phyloP scores from a whole-genome alignment of 2,797 vertebrate genomes.

The Chiroxiphia lanceolata region DNA sequence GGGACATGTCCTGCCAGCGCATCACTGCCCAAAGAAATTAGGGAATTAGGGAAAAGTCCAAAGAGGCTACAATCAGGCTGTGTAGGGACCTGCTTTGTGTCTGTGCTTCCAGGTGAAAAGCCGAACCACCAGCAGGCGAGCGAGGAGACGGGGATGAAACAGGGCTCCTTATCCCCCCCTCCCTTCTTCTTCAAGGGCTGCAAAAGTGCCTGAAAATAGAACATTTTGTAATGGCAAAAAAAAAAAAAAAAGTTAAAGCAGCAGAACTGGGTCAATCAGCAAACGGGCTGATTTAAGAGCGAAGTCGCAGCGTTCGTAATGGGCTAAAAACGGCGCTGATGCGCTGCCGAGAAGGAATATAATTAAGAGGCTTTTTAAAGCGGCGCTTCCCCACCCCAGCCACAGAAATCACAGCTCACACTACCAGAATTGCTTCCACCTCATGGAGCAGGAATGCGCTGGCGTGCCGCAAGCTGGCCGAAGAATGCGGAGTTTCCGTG shows the following conservation, averaged over 20 bases:
- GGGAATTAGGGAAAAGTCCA: background rate
- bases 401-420: slow-evolving; percentile 60
- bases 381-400: slow-evolving; percentile 66
- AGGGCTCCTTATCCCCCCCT: background rate
- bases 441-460: slow-evolving; percentile 92
- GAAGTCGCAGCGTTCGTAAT: slow-evolving; percentile 69
- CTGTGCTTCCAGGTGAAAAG: background rate
- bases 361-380: slow-evolving; percentile 79
- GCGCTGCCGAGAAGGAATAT: slow-evolving; percentile 73
- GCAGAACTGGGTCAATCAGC: slow-evolving; percentile 77
- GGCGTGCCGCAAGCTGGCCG: slow-evolving; percentile 84
- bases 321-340: slow-evolving; percentile 76
- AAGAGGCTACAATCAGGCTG: background rate
- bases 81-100: fast-evolving
- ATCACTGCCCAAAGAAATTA: background rate
- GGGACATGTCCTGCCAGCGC: background rate
- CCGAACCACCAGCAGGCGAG: background rate
- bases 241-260: background rate
- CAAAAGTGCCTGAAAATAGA: slow-evolving; percentile 69
- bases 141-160: background rate
- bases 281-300: slow-evolving; percentile 74
- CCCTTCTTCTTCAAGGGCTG: background rate
- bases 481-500: slow-evolving; percentile 92
- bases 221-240: slow-evolving; percentile 48
- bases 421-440: slow-evolving; percentile 79